A percentile compares a stretch with the other conserved stretches of the same genome.
phyloP scores from a whole-genome alignment of 2,113 vertebrate genomes.

The Crotalus horridus region DNA sequence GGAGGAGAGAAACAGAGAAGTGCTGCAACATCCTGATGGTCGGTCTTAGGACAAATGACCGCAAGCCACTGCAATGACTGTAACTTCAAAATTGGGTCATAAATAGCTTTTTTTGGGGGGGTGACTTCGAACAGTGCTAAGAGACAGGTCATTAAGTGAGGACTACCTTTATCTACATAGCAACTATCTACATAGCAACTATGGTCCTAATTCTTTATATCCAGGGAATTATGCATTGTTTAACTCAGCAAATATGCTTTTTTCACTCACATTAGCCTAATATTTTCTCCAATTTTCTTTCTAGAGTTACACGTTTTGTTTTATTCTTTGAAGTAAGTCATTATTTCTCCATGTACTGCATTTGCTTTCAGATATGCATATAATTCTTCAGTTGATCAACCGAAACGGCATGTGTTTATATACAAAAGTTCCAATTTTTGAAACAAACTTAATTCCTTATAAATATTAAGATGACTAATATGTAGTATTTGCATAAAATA shows the following conservation, averaged over 20 bases:
- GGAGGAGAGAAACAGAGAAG: neutral
- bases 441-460: conserved; percentile 16
- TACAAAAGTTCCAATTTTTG: neutral
- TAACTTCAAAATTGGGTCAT: neutral
- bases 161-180: neutral
- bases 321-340: neutral
- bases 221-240: neutral
- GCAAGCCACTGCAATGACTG: neutral
- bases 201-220: neutral
- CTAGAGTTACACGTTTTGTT: neutral
- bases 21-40: neutral
- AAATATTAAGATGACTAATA: conserved; percentile 57
- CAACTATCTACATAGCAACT: neutral
- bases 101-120: neutral
- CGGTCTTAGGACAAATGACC: neutral
- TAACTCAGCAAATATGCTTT: neutral
- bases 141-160: neutral
- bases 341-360: neutral
- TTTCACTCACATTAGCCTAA: neutral
- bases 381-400: conserved; percentile 2
- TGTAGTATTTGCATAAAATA: conserved; percentile 49
- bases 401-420: conserved; percentile 39
- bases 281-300: neutral
- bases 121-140: neutral
- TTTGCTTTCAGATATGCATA: conserved; percentile 16